phyloP scores from a whole-genome alignment of 2,888 invertebrate species.

The Tetheella fluctuosa region DNA sequence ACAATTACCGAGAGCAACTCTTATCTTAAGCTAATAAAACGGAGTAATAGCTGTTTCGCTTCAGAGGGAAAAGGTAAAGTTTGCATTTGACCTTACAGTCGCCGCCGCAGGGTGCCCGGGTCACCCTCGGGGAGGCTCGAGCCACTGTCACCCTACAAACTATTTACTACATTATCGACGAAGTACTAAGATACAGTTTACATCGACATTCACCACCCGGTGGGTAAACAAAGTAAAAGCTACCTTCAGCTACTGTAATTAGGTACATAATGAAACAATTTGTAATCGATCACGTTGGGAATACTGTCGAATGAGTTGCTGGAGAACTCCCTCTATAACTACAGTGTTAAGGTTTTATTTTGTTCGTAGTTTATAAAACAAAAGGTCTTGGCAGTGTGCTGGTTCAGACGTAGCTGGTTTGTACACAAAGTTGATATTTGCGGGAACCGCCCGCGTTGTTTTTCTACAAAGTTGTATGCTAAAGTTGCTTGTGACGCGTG shows the following conservation, averaged over 20 bases:
- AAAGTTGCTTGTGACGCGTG: slow-evolving; percentile 44
- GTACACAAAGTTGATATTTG: slow-evolving; percentile 53
- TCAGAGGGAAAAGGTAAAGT: slow-evolving; percentile 56
- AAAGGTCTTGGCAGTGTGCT: slow-evolving; percentile 27
- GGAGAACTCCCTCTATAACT: slow-evolving; percentile 44
- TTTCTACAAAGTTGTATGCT: slow-evolving; percentile 34
- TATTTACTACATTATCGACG: slow-evolving; percentile 43
- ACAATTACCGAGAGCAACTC: slow-evolving; percentile 42
- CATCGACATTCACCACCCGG: slow-evolving; percentile 26
- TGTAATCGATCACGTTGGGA: slow-evolving; percentile 59
- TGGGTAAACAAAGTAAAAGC: slow-evolving; percentile 49
- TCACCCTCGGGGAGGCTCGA: slow-evolving; percentile 24
- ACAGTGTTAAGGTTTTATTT: slow-evolving; percentile 38
- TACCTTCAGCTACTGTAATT: slow-evolving; percentile 64
- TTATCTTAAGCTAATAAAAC: slow-evolving; percentile 63
- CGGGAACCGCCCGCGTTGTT: slow-evolving; percentile 37
- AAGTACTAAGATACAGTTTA: slow-evolving; percentile 54
- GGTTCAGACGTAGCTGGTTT: slow-evolving; percentile 35
- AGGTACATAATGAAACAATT: slow-evolving; percentile 66
- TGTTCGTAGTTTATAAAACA: slow-evolving; percentile 27
- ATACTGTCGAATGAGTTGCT: slow-evolving; percentile 27
- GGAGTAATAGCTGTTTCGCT: slow-evolving; percentile 51
- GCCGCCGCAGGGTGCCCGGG: slow-evolving; percentile 38
- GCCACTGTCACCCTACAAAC: slow-evolving; percentile 30
- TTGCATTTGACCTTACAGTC: slow-evolving; percentile 61